Base-by-base conservation (phyloP, 1,140 invertebrate species). In the Colletes latitarsis region DNA sequence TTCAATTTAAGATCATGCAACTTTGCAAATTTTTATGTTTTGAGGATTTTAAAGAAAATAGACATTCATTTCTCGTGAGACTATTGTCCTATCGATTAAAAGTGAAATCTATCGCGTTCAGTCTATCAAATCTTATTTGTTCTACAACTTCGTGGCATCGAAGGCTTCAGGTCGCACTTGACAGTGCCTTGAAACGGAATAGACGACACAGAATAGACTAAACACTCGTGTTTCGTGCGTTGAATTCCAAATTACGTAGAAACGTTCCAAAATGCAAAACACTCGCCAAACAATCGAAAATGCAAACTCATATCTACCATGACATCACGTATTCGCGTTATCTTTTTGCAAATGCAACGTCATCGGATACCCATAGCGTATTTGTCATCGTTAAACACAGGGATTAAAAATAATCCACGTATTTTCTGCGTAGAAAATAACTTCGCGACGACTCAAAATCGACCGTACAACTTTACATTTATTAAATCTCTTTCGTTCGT, bases 231-330 rank as follows among this genome's bases (percentile, higher is more conserved):
- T 14, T 62, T 39, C 21, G 9, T 39, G 21, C 30, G 4, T 12
- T 4, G 58, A 62, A 62, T 39, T 62, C 3, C 1, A 1, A 21
- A n/a, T 67, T 52, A 3, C 3, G 5, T 17, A 17, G 21, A n/a
- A 62, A 39, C 39, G 21, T 21, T 52, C 43, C 1, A 15, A 49
- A 15, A 14, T n/a, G n/a, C 21, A 39, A 30, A 30, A 21, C 4
- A 21, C n/a, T 5, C 4, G 0, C 6, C 3, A 15, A 4, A 30
- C 0, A 21, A 39, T 3, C 21, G 14, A 41, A 41, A 19, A 70
- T 52, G 75, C 75, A 62, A 21, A 53, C 17, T 70, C 75, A 62
- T 14, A 15, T n/a, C 46, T 21, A 52, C 19, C 46, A 15, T 46
- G 30, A 19, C 5, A 39, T 62, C 57, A 19, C 43, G 67, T 21